phyloP scores from a whole-genome alignment of 2,113 vertebrate genomes.

The Syngnathus floridae region DNA sequence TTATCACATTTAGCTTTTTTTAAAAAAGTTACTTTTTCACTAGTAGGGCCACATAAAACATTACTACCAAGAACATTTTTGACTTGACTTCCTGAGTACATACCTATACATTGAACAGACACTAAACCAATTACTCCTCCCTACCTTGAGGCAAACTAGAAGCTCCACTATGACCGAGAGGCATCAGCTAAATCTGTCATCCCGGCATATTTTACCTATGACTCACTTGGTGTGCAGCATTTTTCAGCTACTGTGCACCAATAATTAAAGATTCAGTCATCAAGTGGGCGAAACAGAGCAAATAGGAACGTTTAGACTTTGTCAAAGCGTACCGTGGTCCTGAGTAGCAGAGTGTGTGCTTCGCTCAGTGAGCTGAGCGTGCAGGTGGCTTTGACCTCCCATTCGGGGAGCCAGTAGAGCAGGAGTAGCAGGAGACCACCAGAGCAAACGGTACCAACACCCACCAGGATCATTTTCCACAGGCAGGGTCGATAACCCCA shows the following conservation, averaged over 20 bases:
- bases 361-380: constrained; percentile 67
- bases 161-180: not conserved
- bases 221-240: not conserved
- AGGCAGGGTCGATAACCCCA: constrained; percentile 79
- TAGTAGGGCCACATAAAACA: too few relatives aligned
- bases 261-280: not conserved
- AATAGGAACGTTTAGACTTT: not conserved
- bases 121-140: not conserved
- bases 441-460: constrained; percentile 75
- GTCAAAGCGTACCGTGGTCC: constrained; percentile 75
- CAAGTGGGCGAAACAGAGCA: not conserved
- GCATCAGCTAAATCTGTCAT: not conserved
- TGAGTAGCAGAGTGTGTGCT: constrained; percentile 82
- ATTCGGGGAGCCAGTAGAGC: constrained; percentile 92
- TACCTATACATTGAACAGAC: not conserved
- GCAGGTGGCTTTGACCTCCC: constrained; percentile 83
- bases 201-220: not conserved
- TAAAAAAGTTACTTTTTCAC: too few relatives aligned
- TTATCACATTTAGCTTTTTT: too few relatives aligned
- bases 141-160: not conserved
- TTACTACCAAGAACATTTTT: too few relatives aligned
- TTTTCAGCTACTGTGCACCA: too few relatives aligned
- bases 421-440: constrained; percentile 88
- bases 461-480: constrained; percentile 81
- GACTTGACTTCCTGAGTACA: too few relatives aligned